Percentiles rank a stretch among this genome's conserved stretches.
Evolutionary conservation across 2,888 invertebrate species (phyloP).

Genomic region (Eristalinus aeneus): DNA sequence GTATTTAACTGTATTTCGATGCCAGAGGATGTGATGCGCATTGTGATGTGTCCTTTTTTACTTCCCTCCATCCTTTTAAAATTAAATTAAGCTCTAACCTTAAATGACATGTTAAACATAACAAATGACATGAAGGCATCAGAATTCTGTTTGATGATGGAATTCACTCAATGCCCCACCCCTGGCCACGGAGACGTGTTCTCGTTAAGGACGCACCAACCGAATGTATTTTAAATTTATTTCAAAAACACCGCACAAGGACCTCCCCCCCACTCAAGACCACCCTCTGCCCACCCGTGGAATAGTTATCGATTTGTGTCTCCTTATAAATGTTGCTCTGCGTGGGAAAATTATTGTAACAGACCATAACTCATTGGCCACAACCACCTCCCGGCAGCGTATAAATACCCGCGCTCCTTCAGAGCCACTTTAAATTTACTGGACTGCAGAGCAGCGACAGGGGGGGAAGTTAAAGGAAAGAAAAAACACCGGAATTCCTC

Average conservation of each 20-base stretch:
- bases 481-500: conserved; percentile 30
- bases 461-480: background rate
- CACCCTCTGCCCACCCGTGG: background rate
- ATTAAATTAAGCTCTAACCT: conserved; percentile 32
- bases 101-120: conserved; percentile 35
- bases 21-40: conserved; percentile 29
- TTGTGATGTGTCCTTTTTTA: conserved; percentile 36
- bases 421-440: background rate
- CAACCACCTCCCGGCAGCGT: background rate
- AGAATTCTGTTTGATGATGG: conserved; percentile 27
- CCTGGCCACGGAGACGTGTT: background rate
- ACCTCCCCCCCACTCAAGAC: background rate
- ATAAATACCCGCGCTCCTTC: background rate
- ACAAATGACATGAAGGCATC: conserved; percentile 39
- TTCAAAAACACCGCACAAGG: background rate
- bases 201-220: background rate
- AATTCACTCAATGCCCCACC: background rate
- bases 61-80: conserved; percentile 4
- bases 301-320: background rate
- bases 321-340: background rate
- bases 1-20: conserved; percentile 28
- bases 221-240: background rate
- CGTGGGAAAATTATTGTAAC: background rate
- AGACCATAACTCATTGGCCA: background rate
- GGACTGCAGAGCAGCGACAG: background rate